phyloP scores from a whole-genome alignment of 2,888 invertebrate species.

The Dicyrtoma fusca region DNA sequence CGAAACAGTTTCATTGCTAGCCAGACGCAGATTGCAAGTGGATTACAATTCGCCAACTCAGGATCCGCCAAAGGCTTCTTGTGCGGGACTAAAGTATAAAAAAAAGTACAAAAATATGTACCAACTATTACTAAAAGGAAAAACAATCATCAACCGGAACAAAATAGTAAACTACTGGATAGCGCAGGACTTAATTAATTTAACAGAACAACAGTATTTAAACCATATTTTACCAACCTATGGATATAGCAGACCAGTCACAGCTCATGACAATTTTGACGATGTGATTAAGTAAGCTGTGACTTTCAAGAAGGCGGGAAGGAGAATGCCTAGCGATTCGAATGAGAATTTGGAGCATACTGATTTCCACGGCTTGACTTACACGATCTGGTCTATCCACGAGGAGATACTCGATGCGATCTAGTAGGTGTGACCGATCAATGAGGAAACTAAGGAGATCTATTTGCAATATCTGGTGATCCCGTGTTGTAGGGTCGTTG shows the following conservation, averaged over 20 bases:
- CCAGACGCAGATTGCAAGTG: constrained; percentile 21
- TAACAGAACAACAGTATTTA: too few relatives aligned
- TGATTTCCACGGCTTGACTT: constrained; percentile 63
- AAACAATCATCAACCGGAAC: too few relatives aligned
- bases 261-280: background rate
- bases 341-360: constrained; percentile 77
- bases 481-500: constrained; percentile 74
- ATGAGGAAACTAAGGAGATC: constrained; percentile 69
- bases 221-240: too few relatives aligned
- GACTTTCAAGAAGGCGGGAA: constrained; percentile 58
- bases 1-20: constrained; percentile 28
- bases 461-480: constrained; percentile 68
- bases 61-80: background rate
- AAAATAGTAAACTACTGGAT: too few relatives aligned
- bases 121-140: too few relatives aligned
- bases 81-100: background rate
- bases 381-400: constrained; percentile 31
- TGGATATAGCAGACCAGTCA: constrained; percentile 10
- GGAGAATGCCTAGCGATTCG: constrained; percentile 78
- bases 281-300: background rate
- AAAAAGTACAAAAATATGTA: constrained; percentile 1
- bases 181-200: too few relatives aligned
- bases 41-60: constrained; percentile 11
- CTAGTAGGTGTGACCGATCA: constrained; percentile 42
- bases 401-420: constrained; percentile 46